A percentile compares a stretch with the other conserved stretches of the same genome.
Conservation (phyloP, 2,888 invertebrate species). For the Dolichopus griseipennis region DNA sequence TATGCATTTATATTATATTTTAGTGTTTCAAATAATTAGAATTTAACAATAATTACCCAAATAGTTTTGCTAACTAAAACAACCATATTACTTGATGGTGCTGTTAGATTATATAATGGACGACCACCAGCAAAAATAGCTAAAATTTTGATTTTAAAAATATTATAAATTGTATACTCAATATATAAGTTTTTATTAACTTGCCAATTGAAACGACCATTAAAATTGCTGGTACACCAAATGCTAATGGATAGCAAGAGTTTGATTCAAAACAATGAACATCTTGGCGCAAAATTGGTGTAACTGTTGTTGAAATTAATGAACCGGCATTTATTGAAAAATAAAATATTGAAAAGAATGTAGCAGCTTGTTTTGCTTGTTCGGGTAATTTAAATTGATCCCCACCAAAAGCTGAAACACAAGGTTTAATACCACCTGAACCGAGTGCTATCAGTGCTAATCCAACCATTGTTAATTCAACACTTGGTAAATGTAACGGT, state of each 20-base stretch:
- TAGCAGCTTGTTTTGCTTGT: constrained; percentile 55
- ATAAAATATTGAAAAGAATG: constrained; percentile 71
- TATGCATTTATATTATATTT: not conserved
- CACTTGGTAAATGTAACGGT: constrained; percentile 44
- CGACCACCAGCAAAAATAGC: constrained; percentile 64
- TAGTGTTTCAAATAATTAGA: not conserved
- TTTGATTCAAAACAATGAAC: constrained; percentile 56
- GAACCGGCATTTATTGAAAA: constrained; percentile 59
- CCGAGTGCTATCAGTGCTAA: constrained; percentile 63
- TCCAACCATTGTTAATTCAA: constrained; percentile 54
- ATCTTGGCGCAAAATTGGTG: constrained; percentile 63
- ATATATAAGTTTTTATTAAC: constrained; percentile 22
- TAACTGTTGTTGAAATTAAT: constrained; percentile 61
- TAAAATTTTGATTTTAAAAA: too few species aligned
- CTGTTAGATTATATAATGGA: constrained; percentile 53
- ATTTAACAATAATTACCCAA: constrained; percentile 47
- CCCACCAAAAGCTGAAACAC: constrained; percentile 72
- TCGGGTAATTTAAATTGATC: constrained; percentile 63
- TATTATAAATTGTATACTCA: too few species aligned
- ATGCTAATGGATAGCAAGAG: constrained; percentile 63
- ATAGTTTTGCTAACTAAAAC: constrained; percentile 56
- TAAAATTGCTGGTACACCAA: constrained; percentile 66
- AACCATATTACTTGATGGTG: constrained; percentile 62
- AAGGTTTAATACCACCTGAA: constrained; percentile 76
- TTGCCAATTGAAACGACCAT: constrained; percentile 63